A percentile compares a stretch with the other conserved stretches of the same genome.
Evolutionary conservation across 2,113 vertebrate genomes (phyloP).

Genomic region (Tapirus terrestris): DNA sequence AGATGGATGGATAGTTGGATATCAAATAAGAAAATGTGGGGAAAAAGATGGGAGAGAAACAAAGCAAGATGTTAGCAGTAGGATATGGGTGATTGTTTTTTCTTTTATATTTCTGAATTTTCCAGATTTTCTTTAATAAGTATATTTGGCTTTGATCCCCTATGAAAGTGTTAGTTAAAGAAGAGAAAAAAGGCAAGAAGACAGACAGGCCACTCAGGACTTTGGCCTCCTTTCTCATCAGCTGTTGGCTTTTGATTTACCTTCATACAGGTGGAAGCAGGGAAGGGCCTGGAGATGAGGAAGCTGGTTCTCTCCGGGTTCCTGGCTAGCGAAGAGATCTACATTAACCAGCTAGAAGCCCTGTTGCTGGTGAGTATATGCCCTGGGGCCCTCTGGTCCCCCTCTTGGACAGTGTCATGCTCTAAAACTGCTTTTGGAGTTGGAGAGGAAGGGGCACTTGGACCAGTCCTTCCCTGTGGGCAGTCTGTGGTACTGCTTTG

Average conservation of each 20-base stretch:
- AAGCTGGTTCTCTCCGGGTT: constrained; percentile 97
- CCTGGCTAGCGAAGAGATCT: constrained; percentile 98
- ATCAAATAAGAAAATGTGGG: neutral
- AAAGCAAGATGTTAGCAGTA: neutral
- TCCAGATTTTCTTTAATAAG: neutral
- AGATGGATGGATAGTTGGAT: neutral
- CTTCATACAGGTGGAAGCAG: constrained; percentile 90
- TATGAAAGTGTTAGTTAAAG: neutral
- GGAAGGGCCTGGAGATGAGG: constrained; percentile 98
- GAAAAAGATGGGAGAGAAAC: neutral
- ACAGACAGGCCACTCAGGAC: neutral
- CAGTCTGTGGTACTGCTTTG: neutral
- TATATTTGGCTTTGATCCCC: neutral
- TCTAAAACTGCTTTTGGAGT: neutral
- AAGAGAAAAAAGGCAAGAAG: neutral
- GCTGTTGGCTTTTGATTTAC: neutral
- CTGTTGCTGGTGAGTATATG: constrained; percentile 92
- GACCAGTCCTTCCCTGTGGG: no score
- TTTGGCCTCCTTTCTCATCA: neutral
- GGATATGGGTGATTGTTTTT: neutral
- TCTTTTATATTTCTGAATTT: neutral
- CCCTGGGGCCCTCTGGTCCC: accelerated
- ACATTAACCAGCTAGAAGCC: constrained; percentile 98
- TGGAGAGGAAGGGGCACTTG: neutral
- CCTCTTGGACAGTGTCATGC: accelerated